Conservation (phyloP, 2,113 vertebrate genomes). For the Eleginops maclovinus region DNA sequence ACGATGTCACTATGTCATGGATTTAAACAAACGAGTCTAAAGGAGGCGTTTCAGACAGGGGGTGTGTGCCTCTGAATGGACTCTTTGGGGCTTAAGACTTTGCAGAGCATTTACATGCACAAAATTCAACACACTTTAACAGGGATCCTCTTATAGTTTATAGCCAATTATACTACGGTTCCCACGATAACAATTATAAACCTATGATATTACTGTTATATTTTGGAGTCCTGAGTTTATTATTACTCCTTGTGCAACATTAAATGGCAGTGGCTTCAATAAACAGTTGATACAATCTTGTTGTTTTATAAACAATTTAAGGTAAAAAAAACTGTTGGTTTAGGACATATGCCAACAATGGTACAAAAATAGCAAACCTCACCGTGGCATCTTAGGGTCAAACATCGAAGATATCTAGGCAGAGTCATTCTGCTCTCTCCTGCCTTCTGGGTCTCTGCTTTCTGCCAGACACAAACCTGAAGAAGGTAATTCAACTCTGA, state of each 20-base stretch:
- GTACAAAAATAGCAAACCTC: background rate
- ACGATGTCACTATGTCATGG: no score
- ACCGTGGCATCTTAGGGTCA: conserved; percentile 21
- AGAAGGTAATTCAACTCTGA: conserved; percentile 61
- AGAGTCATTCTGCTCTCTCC: conserved; percentile 44
- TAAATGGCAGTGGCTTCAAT: background rate
- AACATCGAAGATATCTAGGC: conserved; percentile 35
- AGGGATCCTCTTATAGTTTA: no score
- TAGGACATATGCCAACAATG: background rate
- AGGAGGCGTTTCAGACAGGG: no score
- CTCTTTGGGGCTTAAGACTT: no score
- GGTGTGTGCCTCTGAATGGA: no score
- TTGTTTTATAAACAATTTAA: background rate
- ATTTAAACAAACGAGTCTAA: no score
- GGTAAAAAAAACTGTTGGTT: background rate
- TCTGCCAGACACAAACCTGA: conserved; percentile 51
- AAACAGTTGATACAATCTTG: background rate
- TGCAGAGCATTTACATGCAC: no score
- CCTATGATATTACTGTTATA: no score
- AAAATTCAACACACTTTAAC: no score
- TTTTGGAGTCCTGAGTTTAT: no score
- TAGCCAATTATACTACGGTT: no score
- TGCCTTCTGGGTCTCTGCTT: conserved; percentile 46
- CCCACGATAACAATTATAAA: no score
- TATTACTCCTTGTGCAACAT: background rate